Evolutionary conservation across 2,113 vertebrate species (phyloP).

Genomic region (Oreochromis niloticus): DNA sequence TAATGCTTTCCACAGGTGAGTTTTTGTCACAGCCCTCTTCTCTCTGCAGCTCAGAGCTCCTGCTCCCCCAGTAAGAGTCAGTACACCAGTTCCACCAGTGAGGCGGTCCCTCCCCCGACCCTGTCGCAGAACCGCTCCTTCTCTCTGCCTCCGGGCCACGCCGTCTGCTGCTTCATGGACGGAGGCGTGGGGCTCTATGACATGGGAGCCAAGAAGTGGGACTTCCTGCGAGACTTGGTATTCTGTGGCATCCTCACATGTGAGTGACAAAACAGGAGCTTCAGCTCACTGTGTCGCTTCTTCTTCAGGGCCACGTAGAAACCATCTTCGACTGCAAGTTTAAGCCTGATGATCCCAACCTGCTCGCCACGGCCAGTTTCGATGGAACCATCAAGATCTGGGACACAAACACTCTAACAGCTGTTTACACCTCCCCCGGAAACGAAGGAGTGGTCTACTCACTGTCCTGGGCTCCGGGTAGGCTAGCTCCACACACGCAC

Average conservation of each 20-base stretch:
- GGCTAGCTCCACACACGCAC: not conserved
- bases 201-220: slow-evolving; percentile 94
- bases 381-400: slow-evolving; percentile 98
- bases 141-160: slow-evolving; percentile 91
- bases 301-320: slow-evolving; percentile 89
- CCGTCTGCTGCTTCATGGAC: slow-evolving; percentile 95
- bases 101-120: slow-evolving; percentile 88
- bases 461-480: slow-evolving; percentile 97
- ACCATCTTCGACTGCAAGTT: slow-evolving; percentile 99
- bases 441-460: slow-evolving; percentile 98
- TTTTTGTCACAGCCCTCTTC: not conserved
- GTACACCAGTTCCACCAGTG: slow-evolving; percentile 92
- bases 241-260: not conserved
- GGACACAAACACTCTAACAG: slow-evolving; percentile 94
- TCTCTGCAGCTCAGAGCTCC: slow-evolving; percentile 69
- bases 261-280: not conserved
- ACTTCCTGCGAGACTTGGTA: slow-evolving; percentile 97
- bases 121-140: slow-evolving; percentile 87
- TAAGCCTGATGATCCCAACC: slow-evolving; percentile 92
- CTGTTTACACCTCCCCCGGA: slow-evolving; percentile 90
- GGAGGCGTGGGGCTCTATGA: slow-evolving; percentile 95
- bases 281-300: not conserved
- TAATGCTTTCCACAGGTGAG: rapidly evolving
- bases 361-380: slow-evolving; percentile 95
- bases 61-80: slow-evolving; percentile 80